These are phyloP conservation scores for Cetonia aurata DNA, from an alignment of 2,888 invertebrate species.

Conservation along the genomic window DNA sequence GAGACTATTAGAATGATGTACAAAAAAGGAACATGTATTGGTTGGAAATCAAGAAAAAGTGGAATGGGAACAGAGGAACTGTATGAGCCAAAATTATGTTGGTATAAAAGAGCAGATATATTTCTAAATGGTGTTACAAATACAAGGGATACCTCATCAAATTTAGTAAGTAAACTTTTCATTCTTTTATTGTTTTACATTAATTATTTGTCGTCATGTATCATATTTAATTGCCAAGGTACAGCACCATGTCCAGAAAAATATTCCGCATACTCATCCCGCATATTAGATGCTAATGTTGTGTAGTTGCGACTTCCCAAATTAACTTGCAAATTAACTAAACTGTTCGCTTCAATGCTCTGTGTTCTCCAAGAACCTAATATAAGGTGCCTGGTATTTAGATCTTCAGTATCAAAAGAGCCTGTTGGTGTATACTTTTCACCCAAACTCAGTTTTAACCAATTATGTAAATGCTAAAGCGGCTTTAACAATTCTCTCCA, in stretches of 20 bases:
- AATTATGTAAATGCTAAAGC: conserved; percentile 47
- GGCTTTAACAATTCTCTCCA: conserved; percentile 41
- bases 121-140: conserved; percentile 48
- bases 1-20: too few relatives aligned
- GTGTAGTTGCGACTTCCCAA: conserved; percentile 43
- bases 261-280: conserved; percentile 47
- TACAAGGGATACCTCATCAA: conserved; percentile 48
- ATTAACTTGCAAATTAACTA: conserved; percentile 44
- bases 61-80: too few relatives aligned
- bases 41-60: too few relatives aligned
- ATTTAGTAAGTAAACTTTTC: conserved; percentile 49
- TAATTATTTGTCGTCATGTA: conserved; percentile 45
- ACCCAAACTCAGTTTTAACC: conserved; percentile 46
- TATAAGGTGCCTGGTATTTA: conserved; percentile 40
- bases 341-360: conserved; percentile 46
- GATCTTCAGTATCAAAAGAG: conserved; percentile 47
- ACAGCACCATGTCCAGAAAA: conserved; percentile 49
- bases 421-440: conserved; percentile 49
- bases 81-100: too few relatives aligned
- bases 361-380: conserved; percentile 50
- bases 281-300: conserved; percentile 44
- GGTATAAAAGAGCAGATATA: conserved; percentile 49
- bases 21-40: too few relatives aligned
- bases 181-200: conserved; percentile 42
- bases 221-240: conserved; percentile 51